Evolutionary conservation across 2,113 vertebrate species (phyloP).

Genomic region (Otus sunia): DNA sequence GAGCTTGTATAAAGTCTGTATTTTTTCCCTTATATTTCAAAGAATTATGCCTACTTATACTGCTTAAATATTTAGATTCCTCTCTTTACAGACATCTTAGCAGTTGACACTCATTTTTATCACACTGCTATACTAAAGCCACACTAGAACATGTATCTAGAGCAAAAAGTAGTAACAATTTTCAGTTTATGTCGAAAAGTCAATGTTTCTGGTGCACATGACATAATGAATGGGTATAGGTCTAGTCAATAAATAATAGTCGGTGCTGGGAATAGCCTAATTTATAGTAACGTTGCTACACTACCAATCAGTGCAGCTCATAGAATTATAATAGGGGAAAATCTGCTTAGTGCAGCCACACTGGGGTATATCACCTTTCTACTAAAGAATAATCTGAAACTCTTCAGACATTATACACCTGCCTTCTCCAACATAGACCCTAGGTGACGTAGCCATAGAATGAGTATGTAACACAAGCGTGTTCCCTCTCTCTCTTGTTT

Average conservation of each 20-base stretch:
- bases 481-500: not conserved
- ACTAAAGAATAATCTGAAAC: not conserved
- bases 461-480: not conserved
- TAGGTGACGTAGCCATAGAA: not conserved
- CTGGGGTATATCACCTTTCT: not conserved
- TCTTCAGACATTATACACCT: not conserved
- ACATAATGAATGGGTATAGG: not conserved
- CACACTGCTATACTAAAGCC: not conserved
- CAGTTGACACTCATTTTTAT: not conserved
- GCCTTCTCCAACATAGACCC: not conserved
- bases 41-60: not conserved
- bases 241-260: not conserved
- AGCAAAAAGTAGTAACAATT: not conserved
- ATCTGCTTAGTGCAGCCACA: not conserved
- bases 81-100: not conserved
- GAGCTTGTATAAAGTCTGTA: not conserved
- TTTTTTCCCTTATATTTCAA: not conserved
- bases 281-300: not conserved
- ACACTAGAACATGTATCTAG: not conserved
- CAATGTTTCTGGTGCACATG: not conserved
- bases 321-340: not conserved
- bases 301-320: not conserved
- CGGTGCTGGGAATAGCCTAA: not conserved
- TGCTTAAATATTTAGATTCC: not conserved
- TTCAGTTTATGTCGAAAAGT: not conserved